These are phyloP conservation scores for Morelia viridis DNA, from an alignment of 2,797 vertebrate genomes.

Conservation along the genomic window DNA sequence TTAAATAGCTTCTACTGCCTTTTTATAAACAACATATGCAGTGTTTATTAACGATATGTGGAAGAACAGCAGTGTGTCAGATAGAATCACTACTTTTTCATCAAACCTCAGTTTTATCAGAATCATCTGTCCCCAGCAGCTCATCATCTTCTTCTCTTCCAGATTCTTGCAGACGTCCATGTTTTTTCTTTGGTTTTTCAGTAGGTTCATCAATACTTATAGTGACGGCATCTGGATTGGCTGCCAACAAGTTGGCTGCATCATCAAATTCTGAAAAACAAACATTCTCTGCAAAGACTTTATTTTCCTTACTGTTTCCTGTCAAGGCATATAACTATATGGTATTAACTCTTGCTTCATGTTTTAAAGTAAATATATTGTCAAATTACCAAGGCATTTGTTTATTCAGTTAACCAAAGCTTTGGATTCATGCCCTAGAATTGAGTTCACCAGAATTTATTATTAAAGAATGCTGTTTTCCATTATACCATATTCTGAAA, in stretches of 20 bases:
- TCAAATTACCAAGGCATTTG: not conserved
- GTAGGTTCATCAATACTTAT: constrained; percentile 83
- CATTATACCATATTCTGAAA: not conserved
- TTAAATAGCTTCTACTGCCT: not conserved
- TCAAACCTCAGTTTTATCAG: constrained; percentile 86
- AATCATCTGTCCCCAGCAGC: constrained; percentile 77
- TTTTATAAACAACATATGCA: fast-evolving
- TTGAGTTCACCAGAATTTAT: not conserved
- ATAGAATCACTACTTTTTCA: not conserved
- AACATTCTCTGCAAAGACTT: not conserved
- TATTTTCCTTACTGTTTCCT: fast-evolving
- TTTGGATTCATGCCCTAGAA: fast-evolving
- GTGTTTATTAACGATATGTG: not conserved
- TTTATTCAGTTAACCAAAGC: not conserved
- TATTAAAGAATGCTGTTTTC: not conserved
- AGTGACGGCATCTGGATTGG: constrained; percentile 78
- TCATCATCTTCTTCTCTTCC: constrained; percentile 80
- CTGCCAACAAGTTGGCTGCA: constrained; percentile 74
- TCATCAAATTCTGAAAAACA: constrained; percentile 88
- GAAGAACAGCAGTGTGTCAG: not conserved
- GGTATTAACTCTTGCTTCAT: not conserved
- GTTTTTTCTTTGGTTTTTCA: constrained; percentile 70
- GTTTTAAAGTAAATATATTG: not conserved
- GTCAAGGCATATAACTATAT: fast-evolving
- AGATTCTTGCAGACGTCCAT: constrained; percentile 58